Evolutionary conservation across 1,140 invertebrate genomes (phyloP), one percentile per base, ranked within the genome.

Genomic region (Paralvinella palmiformis): DNA sequence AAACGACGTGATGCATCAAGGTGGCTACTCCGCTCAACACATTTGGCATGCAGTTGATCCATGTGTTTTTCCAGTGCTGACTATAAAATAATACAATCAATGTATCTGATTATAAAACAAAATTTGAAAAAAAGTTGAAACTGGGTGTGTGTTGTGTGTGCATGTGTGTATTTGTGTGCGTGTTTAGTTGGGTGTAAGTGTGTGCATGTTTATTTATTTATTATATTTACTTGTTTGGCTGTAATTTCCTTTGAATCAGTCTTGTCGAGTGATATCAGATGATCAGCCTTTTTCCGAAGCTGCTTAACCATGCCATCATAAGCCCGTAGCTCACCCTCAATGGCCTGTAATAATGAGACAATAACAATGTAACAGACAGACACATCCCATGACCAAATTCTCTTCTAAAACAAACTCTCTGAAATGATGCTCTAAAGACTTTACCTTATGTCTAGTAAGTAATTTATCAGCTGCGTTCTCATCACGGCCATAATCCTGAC

Each of bases 361-460:
- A 22, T 20, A 24, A 6, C 6, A 61, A 44, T 2, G 44, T 20
- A 52, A 24, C 27, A 48, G 6, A 27, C 27, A 27, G 24, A 63
- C 35, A 36, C n/a, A 36, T 59, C 3, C 59, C 29, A 29, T 27
- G 33, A n/a, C 20, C n/a, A n/a, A 22, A 36, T 3, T n/a, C 31
- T 5, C 22, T 63, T 27, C 59, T 31, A 36, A 35, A 63, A 37
- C 2, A 44, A 6, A 64, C 1, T 13, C 20, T 20, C 2, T 17
- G n/a, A 45, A 17, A 27, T 15, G 35, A 65, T 17, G 33, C 33
- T 15, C n/a, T n/a, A n/a, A n/a, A n/a, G n/a, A n/a, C 15, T 37
- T 81, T 2, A 94, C 94, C 76, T 96, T 92, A 75, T 98, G 95
- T 76, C 98, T 98, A 83, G 98, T 98, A 85, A 95, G 93, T 31